These are phyloP conservation scores for Ganaspis sp. DNA, from an alignment of 1,140 invertebrate genomes.

Conservation along the genomic window DNA sequence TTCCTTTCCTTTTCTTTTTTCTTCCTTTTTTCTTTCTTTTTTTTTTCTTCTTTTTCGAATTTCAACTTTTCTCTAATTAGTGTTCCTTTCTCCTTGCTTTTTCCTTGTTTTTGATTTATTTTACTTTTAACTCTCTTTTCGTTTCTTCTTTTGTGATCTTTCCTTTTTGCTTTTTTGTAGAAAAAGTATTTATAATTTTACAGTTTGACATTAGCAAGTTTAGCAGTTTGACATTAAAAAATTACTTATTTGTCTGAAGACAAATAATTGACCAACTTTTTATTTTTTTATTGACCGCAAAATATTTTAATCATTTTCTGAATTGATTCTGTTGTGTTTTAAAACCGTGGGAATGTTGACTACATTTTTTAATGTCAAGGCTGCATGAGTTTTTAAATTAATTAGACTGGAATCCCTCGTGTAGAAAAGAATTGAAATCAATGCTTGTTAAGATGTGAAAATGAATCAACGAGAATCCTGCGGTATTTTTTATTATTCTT, in stretches of 20 bases:
- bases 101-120: no score
- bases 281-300: no score
- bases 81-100: background rate
- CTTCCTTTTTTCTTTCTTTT: background rate
- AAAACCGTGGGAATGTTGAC: background rate
- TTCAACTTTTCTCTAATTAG: background rate
- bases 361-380: conserved; percentile 12
- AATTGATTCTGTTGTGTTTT: no score
- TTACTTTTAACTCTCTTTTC: no score
- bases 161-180: conserved; percentile 13
- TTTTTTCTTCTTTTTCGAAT: background rate
- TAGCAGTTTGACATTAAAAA: no score
- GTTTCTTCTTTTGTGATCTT: background rate
- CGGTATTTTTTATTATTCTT: conserved; percentile 43
- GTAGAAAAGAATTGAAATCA: background rate
- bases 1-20: background rate
- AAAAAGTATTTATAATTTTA: no score
- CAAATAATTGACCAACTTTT: no score
- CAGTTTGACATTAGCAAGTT: no score
- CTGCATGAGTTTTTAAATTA: conserved; percentile 32
- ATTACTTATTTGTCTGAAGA: no score
- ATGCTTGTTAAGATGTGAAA: background rate
- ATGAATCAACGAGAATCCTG: conserved; percentile 31
- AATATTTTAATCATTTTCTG: no score
- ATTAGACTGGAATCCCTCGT: background rate